Conservation (phyloP, 2,797 vertebrate species). For the Chanos chanos region DNA sequence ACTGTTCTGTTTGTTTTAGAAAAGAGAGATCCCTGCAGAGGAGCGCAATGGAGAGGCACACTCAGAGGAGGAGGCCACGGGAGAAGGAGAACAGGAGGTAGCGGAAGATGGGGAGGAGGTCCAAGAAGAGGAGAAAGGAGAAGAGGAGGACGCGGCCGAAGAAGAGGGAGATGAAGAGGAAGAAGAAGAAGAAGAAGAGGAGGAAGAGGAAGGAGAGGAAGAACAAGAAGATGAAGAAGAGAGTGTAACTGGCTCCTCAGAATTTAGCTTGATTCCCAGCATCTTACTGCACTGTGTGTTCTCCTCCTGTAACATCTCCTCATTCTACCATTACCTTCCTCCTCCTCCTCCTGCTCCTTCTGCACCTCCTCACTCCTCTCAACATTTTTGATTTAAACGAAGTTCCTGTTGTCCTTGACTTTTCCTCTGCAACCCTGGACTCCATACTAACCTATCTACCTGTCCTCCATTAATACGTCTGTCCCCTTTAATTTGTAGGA, state of each 20-base stretch:
- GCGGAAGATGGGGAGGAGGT: background rate
- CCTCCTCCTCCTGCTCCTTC: constrained; percentile 16
- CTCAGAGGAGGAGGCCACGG: constrained; percentile 2
- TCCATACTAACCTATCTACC: background rate
- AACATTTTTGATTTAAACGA: no score
- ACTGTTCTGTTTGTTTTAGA: constrained; percentile 52
- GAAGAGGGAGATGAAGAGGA: background rate
- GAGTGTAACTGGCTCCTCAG: constrained; percentile 58
- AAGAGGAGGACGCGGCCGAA: background rate
- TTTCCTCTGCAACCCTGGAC: constrained; percentile 6
- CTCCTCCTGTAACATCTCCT: constrained; percentile 20
- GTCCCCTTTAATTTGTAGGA: constrained; percentile 24
- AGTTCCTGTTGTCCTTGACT: no score
- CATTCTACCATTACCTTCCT: constrained; percentile 36
- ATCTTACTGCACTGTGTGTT: constrained; percentile 3
- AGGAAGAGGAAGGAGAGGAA: constrained; percentile 17
- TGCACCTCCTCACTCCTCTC: constrained; percentile 4
- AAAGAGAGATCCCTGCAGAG: constrained; percentile 58
- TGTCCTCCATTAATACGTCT: constrained; percentile 5
- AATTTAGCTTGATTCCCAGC: constrained; percentile 29
- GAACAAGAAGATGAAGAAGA: constrained; percentile 59
- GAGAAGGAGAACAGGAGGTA: constrained; percentile 44
- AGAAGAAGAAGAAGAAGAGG: constrained; percentile 24
- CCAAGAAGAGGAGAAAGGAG: constrained; percentile 17
- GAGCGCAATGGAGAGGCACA: constrained; percentile 58